These are phyloP conservation scores for zebrafish (Danio rerio) DNA, from an alignment of 2,113 vertebrate genomes.

Conservation along the genomic window GRCz12tu NC_133194.1:29704001-29704500, in stretches of 20 bases:
- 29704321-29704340: constrained; percentile 86
- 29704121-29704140: constrained; percentile 69
- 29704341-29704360: constrained; percentile 83
- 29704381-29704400: constrained; percentile 76
- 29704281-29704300: constrained; percentile 95
- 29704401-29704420: not conserved
- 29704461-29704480: no score
- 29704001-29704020: constrained; percentile 87
- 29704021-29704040: constrained; percentile 83
- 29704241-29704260: constrained; percentile 55
- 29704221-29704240: constrained; percentile 68
- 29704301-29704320: constrained; percentile 88
- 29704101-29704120: constrained; percentile 75
- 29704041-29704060: constrained; percentile 78
- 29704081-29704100: constrained; percentile 69
- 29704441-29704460: no score
- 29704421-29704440: not conserved
- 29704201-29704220: constrained; percentile 76
- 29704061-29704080: constrained; percentile 69
- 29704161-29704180: constrained; percentile 55
- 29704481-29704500: no score
- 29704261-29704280: constrained; percentile 71
- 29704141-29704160: constrained; percentile 50
- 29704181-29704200: constrained; percentile 54
- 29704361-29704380: constrained; percentile 85